Conservation (phyloP, 2,113 vertebrate species). For the Pterocles gutturalis region DNA sequence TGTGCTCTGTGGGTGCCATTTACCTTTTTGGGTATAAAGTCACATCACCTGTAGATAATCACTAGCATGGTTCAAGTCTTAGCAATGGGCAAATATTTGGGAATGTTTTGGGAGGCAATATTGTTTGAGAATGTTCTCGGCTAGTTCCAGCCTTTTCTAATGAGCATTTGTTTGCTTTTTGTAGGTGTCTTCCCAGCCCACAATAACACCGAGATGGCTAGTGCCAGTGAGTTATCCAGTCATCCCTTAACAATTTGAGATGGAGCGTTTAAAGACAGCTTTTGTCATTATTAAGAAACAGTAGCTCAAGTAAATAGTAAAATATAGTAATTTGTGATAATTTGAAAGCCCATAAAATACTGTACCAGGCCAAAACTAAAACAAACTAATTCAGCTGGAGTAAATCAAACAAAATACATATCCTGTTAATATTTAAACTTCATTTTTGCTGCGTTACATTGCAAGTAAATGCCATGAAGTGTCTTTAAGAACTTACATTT, state of each 20-base stretch:
- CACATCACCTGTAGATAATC: neutral
- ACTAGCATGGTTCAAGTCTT: neutral
- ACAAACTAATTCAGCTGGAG: neutral
- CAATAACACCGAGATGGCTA: constrained; percentile 90
- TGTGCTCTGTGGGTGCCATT: neutral
- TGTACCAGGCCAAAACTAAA: neutral
- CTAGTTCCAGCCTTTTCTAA: neutral
- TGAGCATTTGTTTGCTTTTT: constrained; percentile 39
- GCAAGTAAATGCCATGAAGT: neutral
- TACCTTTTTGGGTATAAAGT: neutral
- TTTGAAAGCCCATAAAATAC: neutral
- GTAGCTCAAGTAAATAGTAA: neutral
- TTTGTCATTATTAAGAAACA: neutral
- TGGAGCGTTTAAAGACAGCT: neutral
- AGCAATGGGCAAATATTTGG: accelerated
- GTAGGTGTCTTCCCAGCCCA: constrained; percentile 81
- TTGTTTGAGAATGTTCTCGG: neutral
- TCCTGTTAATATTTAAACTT: neutral
- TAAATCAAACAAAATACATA: neutral
- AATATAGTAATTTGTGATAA: neutral
- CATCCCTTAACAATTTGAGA: neutral
- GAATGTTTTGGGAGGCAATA: neutral
- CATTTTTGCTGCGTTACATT: neutral
- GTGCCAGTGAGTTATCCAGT: constrained; percentile 81
- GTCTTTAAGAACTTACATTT: neutral